Base-by-base conservation (phyloP, 2,888 invertebrate species). In the Sminthurinus aureus region DNA sequence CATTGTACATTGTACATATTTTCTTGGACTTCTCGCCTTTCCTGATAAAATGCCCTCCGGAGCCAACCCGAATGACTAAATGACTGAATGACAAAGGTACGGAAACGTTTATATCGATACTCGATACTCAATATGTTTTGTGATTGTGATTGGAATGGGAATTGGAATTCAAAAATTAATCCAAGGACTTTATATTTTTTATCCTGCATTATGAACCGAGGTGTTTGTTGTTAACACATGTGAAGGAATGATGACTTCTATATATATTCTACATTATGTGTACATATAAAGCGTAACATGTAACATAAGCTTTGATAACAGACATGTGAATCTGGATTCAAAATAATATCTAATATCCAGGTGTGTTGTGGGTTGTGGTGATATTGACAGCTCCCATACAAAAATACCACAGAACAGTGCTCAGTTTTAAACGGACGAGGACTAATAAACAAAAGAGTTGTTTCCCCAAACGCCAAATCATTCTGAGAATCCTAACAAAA, bases 11-110 rank as follows among this genome's bases (percentile, higher is more conserved):
- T 9, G 9, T 12, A 11, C 69, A 69, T 69, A 69, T 69, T 22
- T 11, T 12, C 4, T 9, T 22, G 13, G 71, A 22, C 18, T 8
- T 9, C 71, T 58, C 15, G 58, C 9, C 58, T 64, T n/a, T 64
- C 64, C 9, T 64, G 13, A 71, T 58, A 15, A 15, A 9, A 58
- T 71, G 71, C 71, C 71, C 71, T 71, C 24, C 71, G 71, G 71
- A 71, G 38, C 38, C 38, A 38, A 38, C 38, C 38, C 6, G 38
- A n/a, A n/a, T n/a, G n/a, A n/a, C 64, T n/a, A 64, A 15, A 18
- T 18, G 38, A 38, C 1, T 38, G 71, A 13, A 71, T 26, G 71
- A 71, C 71, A 71, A 71, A 71, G 22, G 67, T 11, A n/a, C 11
- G 11, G 22, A 69, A 24, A 24, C 12, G 38, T 38, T 38, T 6